phyloP scores from a whole-genome alignment of 2,888 invertebrate species.

The Agelastica alni region DNA sequence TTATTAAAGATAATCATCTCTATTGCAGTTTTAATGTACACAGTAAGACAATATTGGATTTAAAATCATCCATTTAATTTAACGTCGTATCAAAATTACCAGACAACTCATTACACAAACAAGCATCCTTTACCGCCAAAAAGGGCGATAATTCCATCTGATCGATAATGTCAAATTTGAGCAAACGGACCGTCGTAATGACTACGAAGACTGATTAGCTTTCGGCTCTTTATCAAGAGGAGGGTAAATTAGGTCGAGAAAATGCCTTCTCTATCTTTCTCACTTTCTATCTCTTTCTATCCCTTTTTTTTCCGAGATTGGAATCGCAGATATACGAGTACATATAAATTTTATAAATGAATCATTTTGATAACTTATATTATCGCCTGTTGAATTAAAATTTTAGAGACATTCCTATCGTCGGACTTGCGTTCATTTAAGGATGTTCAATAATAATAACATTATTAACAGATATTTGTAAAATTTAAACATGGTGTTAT shows the following conservation, averaged over 20 bases:
- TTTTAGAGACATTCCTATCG: neutral
- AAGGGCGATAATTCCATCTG: neutral
- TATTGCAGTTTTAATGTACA: too few relatives aligned
- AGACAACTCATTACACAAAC: too few relatives aligned
- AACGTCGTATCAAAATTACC: too few relatives aligned
- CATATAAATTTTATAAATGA: conserved; percentile 5
- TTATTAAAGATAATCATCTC: too few relatives aligned
- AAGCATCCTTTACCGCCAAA: neutral
- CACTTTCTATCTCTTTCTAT: neutral
- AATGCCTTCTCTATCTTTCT: conserved; percentile 1
- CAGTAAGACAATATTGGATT: too few relatives aligned
- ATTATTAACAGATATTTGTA: too few relatives aligned
- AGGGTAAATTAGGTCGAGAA: conserved; percentile 14
- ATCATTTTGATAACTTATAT: conserved; percentile 6
- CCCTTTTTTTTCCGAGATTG: neutral
- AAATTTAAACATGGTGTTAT: too few relatives aligned
- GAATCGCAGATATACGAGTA: conserved; percentile 1
- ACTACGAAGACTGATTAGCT: conserved; percentile 11
- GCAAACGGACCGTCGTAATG: conserved; percentile 9
- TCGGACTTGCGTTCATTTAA: neutral
- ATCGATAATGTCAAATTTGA: conserved; percentile 13
- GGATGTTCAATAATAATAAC: too few relatives aligned
- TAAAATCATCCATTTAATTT: too few relatives aligned
- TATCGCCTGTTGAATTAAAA: conserved; percentile 3
- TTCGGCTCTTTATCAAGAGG: conserved; percentile 10